These are phyloP conservation scores for Hippopotamyrus pictus DNA, from an alignment of 2,797 vertebrate species.

Conservation along the genomic window DNA sequence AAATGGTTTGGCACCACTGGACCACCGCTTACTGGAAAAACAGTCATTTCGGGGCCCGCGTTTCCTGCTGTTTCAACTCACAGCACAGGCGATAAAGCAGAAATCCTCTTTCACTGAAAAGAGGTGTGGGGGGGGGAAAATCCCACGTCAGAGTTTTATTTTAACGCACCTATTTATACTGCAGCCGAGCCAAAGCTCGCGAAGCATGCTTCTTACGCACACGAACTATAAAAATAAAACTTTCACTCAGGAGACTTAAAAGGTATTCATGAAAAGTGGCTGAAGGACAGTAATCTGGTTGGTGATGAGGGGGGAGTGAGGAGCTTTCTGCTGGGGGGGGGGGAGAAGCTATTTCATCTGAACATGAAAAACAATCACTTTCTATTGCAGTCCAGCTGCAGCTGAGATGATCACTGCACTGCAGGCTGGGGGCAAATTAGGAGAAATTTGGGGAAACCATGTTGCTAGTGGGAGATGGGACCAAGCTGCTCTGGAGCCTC, in stretches of 20 bases:
- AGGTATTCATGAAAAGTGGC: not conserved
- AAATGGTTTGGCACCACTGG: not conserved
- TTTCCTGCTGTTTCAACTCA: not conserved
- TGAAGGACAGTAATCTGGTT: constrained; percentile 3
- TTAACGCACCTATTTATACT: constrained; percentile 5
- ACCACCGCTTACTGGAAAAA: not conserved
- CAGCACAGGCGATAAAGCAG: not conserved
- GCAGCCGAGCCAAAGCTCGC: not conserved
- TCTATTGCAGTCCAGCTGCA: not conserved
- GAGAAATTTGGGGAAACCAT: not conserved
- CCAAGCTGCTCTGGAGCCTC: not conserved
- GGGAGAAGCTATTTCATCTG: not conserved
- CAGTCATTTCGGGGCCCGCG: not conserved
- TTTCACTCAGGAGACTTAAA: constrained; percentile 9
- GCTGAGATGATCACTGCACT: not conserved
- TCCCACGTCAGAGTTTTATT: not conserved
- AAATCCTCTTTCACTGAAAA: not conserved
- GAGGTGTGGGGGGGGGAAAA: not conserved
- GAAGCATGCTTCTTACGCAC: not conserved
- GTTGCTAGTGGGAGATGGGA: not conserved
- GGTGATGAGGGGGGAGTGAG: not conserved
- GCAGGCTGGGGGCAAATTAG: not conserved
- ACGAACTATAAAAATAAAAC: constrained; percentile 15
- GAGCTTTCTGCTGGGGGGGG: not conserved
- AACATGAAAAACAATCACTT: not conserved